Evolutionary conservation across 2,113 vertebrate species (phyloP).

Genomic region (Castor canadensis): DNA sequence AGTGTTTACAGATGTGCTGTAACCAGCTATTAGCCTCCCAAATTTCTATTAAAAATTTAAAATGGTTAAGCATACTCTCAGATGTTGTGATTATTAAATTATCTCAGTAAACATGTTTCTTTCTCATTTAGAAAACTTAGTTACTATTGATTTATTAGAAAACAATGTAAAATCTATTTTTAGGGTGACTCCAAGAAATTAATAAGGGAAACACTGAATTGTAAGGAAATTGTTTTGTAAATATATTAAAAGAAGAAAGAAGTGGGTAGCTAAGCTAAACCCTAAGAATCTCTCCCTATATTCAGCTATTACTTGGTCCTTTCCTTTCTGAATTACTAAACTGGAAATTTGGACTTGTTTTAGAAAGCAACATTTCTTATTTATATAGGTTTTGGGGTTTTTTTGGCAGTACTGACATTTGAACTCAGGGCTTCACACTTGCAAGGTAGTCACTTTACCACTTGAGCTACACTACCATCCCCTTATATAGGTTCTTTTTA

Average conservation of each 20-base stretch:
- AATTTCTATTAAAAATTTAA: slow-evolving; percentile 21
- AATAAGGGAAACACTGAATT: neutral
- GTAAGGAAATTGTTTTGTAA: neutral
- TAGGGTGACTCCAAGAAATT: neutral
- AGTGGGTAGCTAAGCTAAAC: neutral
- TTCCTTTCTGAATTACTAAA: neutral
- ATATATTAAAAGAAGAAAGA: neutral
- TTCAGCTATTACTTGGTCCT: neutral
- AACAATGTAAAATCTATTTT: neutral
- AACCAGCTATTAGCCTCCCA: no score
- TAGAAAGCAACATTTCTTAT: neutral
- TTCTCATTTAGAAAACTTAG: neutral
- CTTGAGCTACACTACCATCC: no score
- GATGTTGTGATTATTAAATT: neutral
- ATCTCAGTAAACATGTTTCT: neutral
- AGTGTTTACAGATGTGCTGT: no score
- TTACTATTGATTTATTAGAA: neutral
- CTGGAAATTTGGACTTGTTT: neutral
- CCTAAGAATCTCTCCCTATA: neutral
- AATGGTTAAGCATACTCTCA: neutral
- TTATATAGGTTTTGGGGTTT: neutral
- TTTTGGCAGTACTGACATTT: neutral
- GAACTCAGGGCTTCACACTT: no score
- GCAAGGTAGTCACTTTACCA: no score
- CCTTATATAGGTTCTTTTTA: no score